Conservation (phyloP, 1,140 invertebrate species). For the Drosophila truncata region DNA sequence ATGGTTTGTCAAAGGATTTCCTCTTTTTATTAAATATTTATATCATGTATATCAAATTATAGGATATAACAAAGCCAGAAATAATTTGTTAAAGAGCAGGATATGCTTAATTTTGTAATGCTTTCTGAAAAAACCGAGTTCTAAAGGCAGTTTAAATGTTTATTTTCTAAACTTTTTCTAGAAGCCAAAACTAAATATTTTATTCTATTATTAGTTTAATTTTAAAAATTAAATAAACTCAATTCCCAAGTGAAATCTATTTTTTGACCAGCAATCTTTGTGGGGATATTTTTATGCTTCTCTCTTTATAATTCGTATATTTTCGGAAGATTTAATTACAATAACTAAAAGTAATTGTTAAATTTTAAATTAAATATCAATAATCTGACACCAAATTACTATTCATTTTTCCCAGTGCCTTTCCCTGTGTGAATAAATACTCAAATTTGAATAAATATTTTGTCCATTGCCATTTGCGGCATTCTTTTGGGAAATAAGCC, state of each 20-base stretch:
- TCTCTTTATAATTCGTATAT: not conserved
- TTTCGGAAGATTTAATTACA: not conserved
- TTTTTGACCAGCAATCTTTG: not conserved
- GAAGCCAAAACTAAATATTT: no score
- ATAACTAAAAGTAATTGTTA: not conserved
- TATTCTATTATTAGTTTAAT: not conserved
- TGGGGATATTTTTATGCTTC: no score
- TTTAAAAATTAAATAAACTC: not conserved
- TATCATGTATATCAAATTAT: no score
- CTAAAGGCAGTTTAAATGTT: no score
- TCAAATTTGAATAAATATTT: constrained; percentile 80
- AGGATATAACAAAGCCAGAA: no score
- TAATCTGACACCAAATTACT: not conserved
- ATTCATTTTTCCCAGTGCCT: not conserved
- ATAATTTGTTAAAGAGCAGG: no score
- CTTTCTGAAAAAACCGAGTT: no score
- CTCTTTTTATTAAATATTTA: no score
- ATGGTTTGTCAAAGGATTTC: no score
- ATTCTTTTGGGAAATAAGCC: constrained; percentile 68
- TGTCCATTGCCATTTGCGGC: constrained; percentile 80
- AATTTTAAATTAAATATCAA: not conserved
- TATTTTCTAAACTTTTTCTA: no score
- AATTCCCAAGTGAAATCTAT: not conserved
- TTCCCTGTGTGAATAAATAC: constrained; percentile 63
- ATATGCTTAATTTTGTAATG: no score